Conservation (phyloP, 1,140 invertebrate species). For the Philotrypesis tridentata region DNA sequence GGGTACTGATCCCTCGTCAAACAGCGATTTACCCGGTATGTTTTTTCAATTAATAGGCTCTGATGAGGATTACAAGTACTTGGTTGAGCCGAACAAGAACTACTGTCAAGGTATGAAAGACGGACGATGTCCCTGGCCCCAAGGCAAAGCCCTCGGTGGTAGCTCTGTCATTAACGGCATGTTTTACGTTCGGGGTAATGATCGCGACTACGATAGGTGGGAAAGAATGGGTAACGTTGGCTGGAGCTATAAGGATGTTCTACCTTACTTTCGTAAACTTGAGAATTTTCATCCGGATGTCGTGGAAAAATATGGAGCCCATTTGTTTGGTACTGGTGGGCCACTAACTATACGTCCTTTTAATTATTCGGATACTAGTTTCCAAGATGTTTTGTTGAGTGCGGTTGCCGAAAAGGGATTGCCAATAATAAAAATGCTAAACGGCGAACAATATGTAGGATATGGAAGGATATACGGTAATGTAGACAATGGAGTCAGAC, state of each 20-base stretch:
- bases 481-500: slow-evolving; percentile 75
- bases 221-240: slow-evolving; percentile 74
- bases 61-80: slow-evolving; percentile 80
- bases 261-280: slow-evolving; percentile 76
- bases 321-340: slow-evolving; percentile 62
- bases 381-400: slow-evolving; percentile 65
- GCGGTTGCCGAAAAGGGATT: slow-evolving; percentile 69
- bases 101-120: slow-evolving; percentile 74
- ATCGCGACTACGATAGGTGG: slow-evolving; percentile 81
- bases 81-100: slow-evolving; percentile 75
- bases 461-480: slow-evolving; percentile 72
- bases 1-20: slow-evolving; percentile 69
- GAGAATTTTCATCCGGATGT: slow-evolving; percentile 63
- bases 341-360: slow-evolving; percentile 69
- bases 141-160: slow-evolving; percentile 84
- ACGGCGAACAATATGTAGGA: slow-evolving; percentile 71
- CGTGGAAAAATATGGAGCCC: slow-evolving; percentile 52
- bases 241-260: slow-evolving; percentile 75
- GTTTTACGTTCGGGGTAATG: slow-evolving; percentile 84
- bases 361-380: slow-evolving; percentile 68
- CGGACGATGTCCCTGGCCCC: slow-evolving; percentile 78
- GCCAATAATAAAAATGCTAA: slow-evolving; percentile 64
- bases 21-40: slow-evolving; percentile 74
- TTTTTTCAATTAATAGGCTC: slow-evolving; percentile 72
- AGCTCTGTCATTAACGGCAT: slow-evolving; percentile 87